These are phyloP conservation scores for Chesias legatella DNA, from an alignment of 2,888 invertebrate species.

Conservation along the genomic window DNA sequence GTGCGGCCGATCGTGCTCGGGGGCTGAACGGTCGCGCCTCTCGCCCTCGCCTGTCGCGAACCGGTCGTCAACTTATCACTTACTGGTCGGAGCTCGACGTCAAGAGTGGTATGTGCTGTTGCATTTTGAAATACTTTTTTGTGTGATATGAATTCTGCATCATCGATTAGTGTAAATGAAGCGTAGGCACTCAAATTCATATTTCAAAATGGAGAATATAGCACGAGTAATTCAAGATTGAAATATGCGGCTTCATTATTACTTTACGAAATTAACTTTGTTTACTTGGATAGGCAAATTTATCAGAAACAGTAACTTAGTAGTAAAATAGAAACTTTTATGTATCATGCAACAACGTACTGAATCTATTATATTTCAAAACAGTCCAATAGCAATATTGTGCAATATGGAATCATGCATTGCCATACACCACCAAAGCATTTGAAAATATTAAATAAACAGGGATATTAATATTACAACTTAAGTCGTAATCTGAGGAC, in stretches of 20 bases:
- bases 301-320: no score
- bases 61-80: slow-evolving; percentile 19
- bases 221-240: no score
- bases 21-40: slow-evolving; percentile 72
- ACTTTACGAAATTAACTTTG: no score
- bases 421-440: slow-evolving; percentile 59
- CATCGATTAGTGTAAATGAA: neutral
- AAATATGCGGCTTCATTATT: no score
- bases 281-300: no score
- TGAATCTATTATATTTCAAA: slow-evolving; percentile 22
- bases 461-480: slow-evolving; percentile 21
- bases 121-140: slow-evolving; percentile 12
- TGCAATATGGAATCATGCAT: slow-evolving; percentile 56
- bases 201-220: slow-evolving; percentile 1
- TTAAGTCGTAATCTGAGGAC: slow-evolving; percentile 21
- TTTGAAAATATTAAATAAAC: slow-evolving; percentile 33
- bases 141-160: neutral
- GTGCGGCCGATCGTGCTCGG: slow-evolving; percentile 81
- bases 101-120: slow-evolving; percentile 1
- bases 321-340: slow-evolving; percentile 5
- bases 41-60: slow-evolving; percentile 72
- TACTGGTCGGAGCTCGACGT: slow-evolving; percentile 14
- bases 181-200: neutral
- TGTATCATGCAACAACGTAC: slow-evolving; percentile 30
- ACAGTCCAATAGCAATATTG: slow-evolving; percentile 26